Evolutionary conservation across 64 coral and sea anemone species (phyloP).

Genomic region (Pachyseris speciosa): DNA sequence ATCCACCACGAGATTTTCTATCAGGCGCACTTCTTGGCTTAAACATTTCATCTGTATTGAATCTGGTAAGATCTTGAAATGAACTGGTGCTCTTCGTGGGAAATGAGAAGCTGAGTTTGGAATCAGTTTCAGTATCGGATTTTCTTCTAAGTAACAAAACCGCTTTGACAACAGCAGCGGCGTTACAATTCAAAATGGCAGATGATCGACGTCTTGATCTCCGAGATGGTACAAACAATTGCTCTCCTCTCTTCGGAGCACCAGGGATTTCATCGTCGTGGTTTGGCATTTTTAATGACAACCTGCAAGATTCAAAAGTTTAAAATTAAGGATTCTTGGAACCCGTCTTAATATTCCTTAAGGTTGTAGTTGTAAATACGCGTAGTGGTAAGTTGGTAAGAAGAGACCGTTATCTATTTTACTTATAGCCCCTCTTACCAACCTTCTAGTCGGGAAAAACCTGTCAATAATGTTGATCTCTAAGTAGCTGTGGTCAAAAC

Average conservation of each 20-base stretch:
- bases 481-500: no score
- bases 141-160: slow-evolving; percentile 77
- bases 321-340: no score
- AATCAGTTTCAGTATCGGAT: neutral
- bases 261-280: slow-evolving; percentile 46
- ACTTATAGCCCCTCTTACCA: no score
- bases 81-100: neutral
- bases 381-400: no score
- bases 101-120: neutral
- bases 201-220: slow-evolving; percentile 76
- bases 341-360: no score
- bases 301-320: neutral
- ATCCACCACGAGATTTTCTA: neutral
- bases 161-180: slow-evolving; percentile 85
- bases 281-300: neutral
- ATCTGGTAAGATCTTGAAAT: neutral
- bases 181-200: slow-evolving; percentile 74
- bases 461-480: no score
- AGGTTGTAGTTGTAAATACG: no score
- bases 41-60: neutral
- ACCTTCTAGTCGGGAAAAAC: no score
- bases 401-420: no score
- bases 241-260: slow-evolving; percentile 54
- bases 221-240: slow-evolving; percentile 75
- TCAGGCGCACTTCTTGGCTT: slow-evolving; percentile 39